Percentiles rank a stretch among this genome's conserved stretches.
These are phyloP conservation scores for Zelostemma sp. DNA, from an alignment of 1,140 invertebrate species.

Conservation along the genomic window DNA sequence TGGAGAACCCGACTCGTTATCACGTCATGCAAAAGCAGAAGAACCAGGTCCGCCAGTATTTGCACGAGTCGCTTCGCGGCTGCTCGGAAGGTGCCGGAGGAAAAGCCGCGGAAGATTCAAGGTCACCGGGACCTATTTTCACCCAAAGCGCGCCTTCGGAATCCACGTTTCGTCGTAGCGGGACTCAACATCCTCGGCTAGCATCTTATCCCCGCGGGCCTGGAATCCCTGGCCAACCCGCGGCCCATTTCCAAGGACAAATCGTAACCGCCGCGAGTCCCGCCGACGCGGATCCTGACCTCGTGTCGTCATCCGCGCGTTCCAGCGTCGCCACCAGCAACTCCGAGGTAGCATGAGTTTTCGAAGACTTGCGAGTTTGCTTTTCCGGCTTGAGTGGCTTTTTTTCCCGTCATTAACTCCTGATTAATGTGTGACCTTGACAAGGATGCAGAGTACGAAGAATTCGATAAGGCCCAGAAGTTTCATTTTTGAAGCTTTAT, in stretches of 20 bases:
- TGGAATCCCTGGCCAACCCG: conserved; percentile 39
- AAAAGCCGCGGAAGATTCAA: conserved; percentile 52
- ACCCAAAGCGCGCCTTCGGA: conserved; percentile 64
- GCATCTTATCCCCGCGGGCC: conserved; percentile 60
- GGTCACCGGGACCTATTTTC: conserved; percentile 51
- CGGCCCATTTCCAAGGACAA: conserved; percentile 72
- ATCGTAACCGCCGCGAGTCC: conserved; percentile 40
- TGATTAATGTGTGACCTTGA: too few relatives aligned
- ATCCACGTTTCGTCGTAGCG: conserved; percentile 47
- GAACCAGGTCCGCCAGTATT: conserved; percentile 87
- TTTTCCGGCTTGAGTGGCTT: too few relatives aligned
- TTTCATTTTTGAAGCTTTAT: too few relatives aligned
- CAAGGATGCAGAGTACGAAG: too few relatives aligned
- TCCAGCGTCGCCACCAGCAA: conserved; percentile 81
- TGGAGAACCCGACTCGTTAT: conserved; percentile 92
- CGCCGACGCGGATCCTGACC: conserved; percentile 49
- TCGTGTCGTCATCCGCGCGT: conserved; percentile 77
- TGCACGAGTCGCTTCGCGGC: conserved; percentile 79
- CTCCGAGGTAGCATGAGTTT: conserved; percentile 74
- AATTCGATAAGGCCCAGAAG: too few relatives aligned
- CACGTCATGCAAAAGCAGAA: conserved; percentile 92
- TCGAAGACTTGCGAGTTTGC: too few relatives aligned
- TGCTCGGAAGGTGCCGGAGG: conserved; percentile 46
- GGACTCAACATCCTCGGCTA: conserved; percentile 64
- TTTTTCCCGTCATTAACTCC: too few relatives aligned